Percentiles rank a stretch among this genome's conserved stretches.
These are phyloP conservation scores for Sinocyclocheilus grahami DNA, from an alignment of 2,113 vertebrate genomes.

Conservation along the genomic window DNA sequence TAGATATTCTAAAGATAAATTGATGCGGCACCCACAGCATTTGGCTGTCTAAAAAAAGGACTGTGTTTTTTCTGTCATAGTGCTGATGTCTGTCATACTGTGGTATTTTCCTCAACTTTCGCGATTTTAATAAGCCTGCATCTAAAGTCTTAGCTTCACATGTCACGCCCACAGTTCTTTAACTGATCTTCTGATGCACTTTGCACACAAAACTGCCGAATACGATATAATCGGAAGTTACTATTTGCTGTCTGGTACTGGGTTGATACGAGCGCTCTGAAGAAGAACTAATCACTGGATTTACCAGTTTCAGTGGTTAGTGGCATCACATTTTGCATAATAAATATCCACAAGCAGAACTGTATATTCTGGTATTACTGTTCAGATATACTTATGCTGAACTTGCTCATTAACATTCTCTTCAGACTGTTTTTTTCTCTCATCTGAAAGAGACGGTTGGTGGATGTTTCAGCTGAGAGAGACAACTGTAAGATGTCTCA, in stretches of 20 bases:
- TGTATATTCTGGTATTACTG: background rate
- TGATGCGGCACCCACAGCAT: background rate
- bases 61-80: background rate
- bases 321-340: background rate
- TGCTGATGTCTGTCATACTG: background rate
- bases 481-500: too few relatives aligned
- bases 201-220: background rate
- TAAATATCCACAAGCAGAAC: background rate
- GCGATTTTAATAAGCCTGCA: background rate
- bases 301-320: background rate
- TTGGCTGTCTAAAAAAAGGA: background rate
- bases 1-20: background rate
- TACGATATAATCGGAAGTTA: background rate
- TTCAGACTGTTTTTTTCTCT: background rate
- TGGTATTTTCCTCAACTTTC: background rate
- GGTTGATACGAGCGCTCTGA: background rate
- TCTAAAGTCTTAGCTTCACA: background rate
- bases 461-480: background rate
- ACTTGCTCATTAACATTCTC: background rate
- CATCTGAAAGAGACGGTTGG: background rate
- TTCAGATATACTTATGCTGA: background rate
- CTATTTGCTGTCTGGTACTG: background rate
- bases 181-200: background rate
- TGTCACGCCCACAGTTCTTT: background rate
- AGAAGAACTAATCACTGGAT: background rate